Base-by-base conservation (phyloP, 2,888 invertebrate genomes). In the Altica lythri region DNA sequence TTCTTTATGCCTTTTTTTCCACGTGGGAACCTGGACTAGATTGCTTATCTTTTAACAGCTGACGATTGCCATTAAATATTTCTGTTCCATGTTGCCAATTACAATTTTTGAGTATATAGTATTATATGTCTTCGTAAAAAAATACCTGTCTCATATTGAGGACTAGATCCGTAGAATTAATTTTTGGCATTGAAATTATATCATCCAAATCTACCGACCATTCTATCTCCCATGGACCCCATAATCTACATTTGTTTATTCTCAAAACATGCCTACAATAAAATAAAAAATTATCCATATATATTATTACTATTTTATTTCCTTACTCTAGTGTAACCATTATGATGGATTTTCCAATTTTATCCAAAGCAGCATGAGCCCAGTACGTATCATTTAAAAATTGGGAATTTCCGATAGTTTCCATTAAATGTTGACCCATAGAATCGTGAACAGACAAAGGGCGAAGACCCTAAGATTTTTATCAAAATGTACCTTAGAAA, bases 211-310 rank as follows among this genome's bases (percentile, higher is more conserved):
- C 82, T 14, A 89, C 81, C 25, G 79, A 80, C 90, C 90, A 90
- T 73, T 89, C 89, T 18, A 88, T 80, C 65, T 86, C 86, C 87
- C 90, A 90, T 5, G 84, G 80, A 27, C 86, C 85, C 83, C 86
- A 85, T 62, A 81, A 80, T 65, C 83, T 77, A 63, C 84, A 84
- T 63, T 88, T 86, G 62, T 88, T 86, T 54, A 89, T 80, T 69
- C 88, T 78, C 71, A 89, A 83, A 50, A 91, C 80, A 71, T 88
- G 86, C 64, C 91, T 91, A 73, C 70, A 40, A 8, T 30, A 30
- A 40, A 40, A n/a, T n/a, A n/a, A n/a, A n/a, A n/a, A n/a, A n/a
- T n/a, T n/a, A n/a, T n/a, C n/a, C n/a, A n/a, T n/a, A n/a, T n/a
- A n/a, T n/a, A n/a, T n/a, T n/a, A n/a, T n/a, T n/a, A n/a, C n/a